A percentile compares a stretch with the other conserved stretches of the same genome.
phyloP scores from a whole-genome alignment of 2,888 invertebrate species.

The Pollenia angustigena region DNA sequence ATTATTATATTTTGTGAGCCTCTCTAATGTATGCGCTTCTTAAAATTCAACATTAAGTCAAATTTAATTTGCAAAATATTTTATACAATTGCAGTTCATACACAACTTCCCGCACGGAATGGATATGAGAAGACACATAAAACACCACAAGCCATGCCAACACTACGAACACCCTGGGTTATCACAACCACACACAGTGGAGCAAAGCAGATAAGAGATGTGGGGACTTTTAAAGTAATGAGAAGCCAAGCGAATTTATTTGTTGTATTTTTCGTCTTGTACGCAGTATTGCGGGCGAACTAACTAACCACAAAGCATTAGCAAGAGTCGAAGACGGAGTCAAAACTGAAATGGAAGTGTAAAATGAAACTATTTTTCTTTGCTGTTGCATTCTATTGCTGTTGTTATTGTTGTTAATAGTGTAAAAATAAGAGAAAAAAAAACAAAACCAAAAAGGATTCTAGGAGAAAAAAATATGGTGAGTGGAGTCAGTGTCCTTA shows the following conservation, averaged over 20 bases:
- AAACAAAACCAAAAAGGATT: constrained; percentile 42
- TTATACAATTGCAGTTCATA: constrained; percentile 78
- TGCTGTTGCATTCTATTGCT: constrained; percentile 67
- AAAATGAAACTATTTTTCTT: constrained; percentile 63
- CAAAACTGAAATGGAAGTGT: constrained; percentile 52
- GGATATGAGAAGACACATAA: constrained; percentile 81
- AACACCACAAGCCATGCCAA: constrained; percentile 80
- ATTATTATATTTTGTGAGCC: too few species aligned
- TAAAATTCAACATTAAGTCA: constrained; percentile 14
- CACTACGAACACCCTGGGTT: constrained; percentile 82
- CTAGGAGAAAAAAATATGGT: constrained; percentile 62
- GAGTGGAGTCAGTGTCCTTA: constrained; percentile 75
- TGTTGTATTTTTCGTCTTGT: constrained; percentile 40
- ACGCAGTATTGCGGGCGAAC: constrained; percentile 52
- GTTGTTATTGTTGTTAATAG: constrained; percentile 71
- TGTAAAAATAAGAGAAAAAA: constrained; percentile 46
- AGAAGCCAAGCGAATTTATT: constrained; percentile 51
- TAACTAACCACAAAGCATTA: constrained; percentile 63
- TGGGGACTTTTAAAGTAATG: constrained; percentile 39
- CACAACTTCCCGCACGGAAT: constrained; percentile 81
- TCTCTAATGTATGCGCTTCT: background rate
- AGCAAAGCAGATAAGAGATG: constrained; percentile 49
- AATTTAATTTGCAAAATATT: constrained; percentile 14
- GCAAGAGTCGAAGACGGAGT: constrained; percentile 32
- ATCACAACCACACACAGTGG: constrained; percentile 76